Evolutionary conservation across 2,113 vertebrate species (phyloP).

Genomic region (Gallinago media): DNA sequence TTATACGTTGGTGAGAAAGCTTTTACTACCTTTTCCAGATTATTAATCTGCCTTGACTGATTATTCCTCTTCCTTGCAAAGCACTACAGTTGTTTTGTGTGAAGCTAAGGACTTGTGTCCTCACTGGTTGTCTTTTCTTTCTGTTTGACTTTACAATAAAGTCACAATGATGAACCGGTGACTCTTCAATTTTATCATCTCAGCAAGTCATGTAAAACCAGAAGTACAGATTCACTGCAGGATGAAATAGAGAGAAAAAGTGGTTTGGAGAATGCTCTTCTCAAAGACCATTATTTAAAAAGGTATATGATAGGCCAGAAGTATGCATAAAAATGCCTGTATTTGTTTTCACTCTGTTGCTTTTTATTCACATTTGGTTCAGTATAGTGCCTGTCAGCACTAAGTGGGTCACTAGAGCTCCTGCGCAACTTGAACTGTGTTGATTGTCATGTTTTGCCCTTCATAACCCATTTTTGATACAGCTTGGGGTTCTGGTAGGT

Average conservation of each 20-base stretch:
- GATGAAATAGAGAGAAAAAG: neutral
- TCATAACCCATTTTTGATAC: neutral
- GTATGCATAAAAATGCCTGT: neutral
- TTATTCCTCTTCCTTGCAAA: neutral
- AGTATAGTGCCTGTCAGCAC: accelerated
- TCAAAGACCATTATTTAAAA: neutral
- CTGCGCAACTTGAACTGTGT: neutral
- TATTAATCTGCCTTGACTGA: neutral
- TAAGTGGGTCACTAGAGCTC: neutral
- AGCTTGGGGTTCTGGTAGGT: neutral
- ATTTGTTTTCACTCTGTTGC: neutral
- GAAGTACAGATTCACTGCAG: neutral
- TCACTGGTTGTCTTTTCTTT: neutral
- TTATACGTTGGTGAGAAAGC: neutral
- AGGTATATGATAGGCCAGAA: neutral
- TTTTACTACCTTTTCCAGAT: constrained; percentile 1
- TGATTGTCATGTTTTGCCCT: neutral
- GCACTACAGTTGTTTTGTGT: neutral
- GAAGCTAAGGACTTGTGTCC: neutral
- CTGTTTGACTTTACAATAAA: neutral
- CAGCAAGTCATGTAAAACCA: neutral
- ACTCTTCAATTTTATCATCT: neutral
- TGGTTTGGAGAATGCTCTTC: neutral
- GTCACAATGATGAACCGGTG: neutral
- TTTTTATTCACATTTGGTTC: neutral